A percentile compares a stretch with the other conserved stretches of the same genome.
phyloP scores from a whole-genome alignment of 2,113 vertebrate genomes.

The Bos javanicus region DNA sequence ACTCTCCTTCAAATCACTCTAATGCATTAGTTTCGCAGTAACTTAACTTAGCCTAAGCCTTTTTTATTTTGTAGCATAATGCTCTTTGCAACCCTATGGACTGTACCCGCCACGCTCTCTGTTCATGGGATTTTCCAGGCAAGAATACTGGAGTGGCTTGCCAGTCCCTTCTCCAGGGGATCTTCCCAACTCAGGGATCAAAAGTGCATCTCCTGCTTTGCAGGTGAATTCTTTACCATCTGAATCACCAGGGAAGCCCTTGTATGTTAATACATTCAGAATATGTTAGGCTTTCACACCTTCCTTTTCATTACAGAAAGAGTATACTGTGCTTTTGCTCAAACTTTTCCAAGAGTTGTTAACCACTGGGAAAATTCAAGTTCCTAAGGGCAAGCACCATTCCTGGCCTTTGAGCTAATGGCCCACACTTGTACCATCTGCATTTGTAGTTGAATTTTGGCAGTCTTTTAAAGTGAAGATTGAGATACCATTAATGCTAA shows the following conservation, averaged over 20 bases:
- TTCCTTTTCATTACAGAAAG: not conserved
- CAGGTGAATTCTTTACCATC: not conserved
- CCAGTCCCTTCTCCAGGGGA: too few relatives aligned
- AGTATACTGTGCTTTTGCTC: not conserved
- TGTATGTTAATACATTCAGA: not conserved
- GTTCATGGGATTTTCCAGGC: too few relatives aligned
- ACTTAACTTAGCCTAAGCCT: not conserved
- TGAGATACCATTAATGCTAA: not conserved
- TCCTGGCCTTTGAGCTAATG: not conserved
- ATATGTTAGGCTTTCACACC: not conserved
- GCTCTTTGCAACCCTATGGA: too few relatives aligned
- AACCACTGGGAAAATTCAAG: not conserved
- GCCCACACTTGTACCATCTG: not conserved
- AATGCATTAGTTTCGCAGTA: not conserved
- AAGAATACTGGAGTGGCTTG: too few relatives aligned
- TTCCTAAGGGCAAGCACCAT: not conserved
- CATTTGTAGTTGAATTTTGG: not conserved
- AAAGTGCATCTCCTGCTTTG: not conserved
- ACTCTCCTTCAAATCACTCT: not conserved
- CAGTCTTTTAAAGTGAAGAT: not conserved
- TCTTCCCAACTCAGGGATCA: not conserved
- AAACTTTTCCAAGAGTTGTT: not conserved
- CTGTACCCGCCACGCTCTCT: too few relatives aligned
- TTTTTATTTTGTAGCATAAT: not conserved
- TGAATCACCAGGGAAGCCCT: not conserved